phyloP scores from a whole-genome alignment of 2,888 invertebrate species.

The Lamellibrachia satsuma region DNA sequence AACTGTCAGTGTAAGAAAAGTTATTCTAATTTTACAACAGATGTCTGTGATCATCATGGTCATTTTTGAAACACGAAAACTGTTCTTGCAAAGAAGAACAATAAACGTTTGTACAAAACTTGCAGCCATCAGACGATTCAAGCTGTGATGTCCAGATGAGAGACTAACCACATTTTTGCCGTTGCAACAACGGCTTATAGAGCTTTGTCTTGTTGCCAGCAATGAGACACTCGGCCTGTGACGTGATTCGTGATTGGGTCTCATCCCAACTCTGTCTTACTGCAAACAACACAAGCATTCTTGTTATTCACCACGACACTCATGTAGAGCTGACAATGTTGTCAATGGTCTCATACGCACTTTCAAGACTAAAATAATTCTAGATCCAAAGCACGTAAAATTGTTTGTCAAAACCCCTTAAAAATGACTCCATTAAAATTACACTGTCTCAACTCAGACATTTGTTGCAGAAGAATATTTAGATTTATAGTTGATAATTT shows the following conservation, averaged over 20 bases:
- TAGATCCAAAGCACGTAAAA: neutral
- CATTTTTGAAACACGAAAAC: no score
- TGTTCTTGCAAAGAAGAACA: no score
- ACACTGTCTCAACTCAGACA: neutral
- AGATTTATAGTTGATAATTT: neutral
- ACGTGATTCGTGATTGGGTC: conserved; percentile 39
- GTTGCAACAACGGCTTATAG: conserved; percentile 79
- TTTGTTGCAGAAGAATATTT: neutral
- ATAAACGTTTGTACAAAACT: no score
- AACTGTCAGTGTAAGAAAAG: no score
- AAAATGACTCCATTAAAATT: neutral
- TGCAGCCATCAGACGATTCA: no score
- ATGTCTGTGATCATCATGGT: no score
- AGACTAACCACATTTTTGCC: conserved; percentile 80
- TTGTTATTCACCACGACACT: neutral
- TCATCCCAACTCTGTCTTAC: neutral
- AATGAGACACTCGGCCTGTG: conserved; percentile 73
- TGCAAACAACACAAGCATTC: neutral
- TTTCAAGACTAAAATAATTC: neutral
- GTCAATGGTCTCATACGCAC: neutral
- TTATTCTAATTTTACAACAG: no score
- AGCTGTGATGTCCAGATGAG: conserved; percentile 47
- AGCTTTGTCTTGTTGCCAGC: conserved; percentile 76
- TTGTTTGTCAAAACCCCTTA: neutral
- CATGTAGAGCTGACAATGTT: no score